Evolutionary conservation across 2,888 invertebrate species (phyloP), one percentile per base, ranked within the genome.

Genomic region (Drosophila suboccidentalis): DNA sequence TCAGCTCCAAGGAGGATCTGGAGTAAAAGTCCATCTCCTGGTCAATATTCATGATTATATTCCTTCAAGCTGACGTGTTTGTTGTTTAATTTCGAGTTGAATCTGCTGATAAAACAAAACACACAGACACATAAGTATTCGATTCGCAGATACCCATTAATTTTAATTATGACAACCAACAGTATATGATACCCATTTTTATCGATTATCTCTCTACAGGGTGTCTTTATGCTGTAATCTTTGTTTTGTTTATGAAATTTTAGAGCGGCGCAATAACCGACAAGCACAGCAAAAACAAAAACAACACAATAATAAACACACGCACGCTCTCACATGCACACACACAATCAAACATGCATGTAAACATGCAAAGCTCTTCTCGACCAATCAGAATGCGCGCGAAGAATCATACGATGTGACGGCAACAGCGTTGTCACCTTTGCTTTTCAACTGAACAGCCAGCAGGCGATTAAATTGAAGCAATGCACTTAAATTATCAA

Each of bases 331-430:
- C 29, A 38, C 10, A 51, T 6, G 19, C 44, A 64, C 54, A 43
- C 49, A 34, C 66, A 51, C 55, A 22, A 59, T 29, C 58, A 44
- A 11, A 47, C 26, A 61, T 44, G 49, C 63, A 55, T 47, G 71
- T 58, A 71, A 74, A 50, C 71, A 78, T 78, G 67, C 60, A 71
- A 71, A 64, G 67, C 65, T 66, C 55, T 55, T 19, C 22, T 75
- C 77, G 79, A 82, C 92, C 92, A 92, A 92, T 92, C 92, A 91
- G 80, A 90, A 72, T 61, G 60, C 84, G 76, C 80, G 84, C 82
- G 81, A 78, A 71, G 87, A 67, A 92, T 92, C 92, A 91, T 92
- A 91, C 92, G 92, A 92, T 92, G 83, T 92, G 91, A 90, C 91
- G 90, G 86, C 82, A 59, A 51, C 49, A 19, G 38, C 39, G 60